These are phyloP conservation scores for Etia nguti DNA, from an alignment of 2,113 vertebrate genomes.

Conservation along the genomic window DNA sequence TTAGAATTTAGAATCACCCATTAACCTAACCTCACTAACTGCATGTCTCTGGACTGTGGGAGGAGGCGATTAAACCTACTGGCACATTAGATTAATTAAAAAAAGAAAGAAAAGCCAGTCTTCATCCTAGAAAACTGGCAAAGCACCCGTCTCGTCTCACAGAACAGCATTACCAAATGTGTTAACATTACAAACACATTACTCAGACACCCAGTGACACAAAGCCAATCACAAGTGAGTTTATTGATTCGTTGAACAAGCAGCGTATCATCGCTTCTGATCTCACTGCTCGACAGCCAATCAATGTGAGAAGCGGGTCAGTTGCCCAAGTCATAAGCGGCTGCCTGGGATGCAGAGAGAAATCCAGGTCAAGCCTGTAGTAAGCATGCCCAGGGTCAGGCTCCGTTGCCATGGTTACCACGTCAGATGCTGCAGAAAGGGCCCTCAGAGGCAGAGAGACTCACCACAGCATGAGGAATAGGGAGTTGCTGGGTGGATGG, in stretches of 20 bases:
- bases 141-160: background rate
- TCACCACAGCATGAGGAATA: slow-evolving; percentile 63
- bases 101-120: background rate
- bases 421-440: slow-evolving; percentile 69
- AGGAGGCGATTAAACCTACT: background rate
- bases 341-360: slow-evolving; percentile 34
- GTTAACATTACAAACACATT: background rate
- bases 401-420: slow-evolving; percentile 69
- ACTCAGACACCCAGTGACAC: background rate
- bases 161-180: background rate
- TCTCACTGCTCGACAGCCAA: background rate
- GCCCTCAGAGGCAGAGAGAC: slow-evolving; percentile 60
- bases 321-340: slow-evolving; percentile 15
- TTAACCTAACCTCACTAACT: background rate
- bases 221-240: background rate
- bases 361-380: slow-evolving; percentile 75
- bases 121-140: background rate
- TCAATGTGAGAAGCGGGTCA: slow-evolving; percentile 59
- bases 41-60: background rate
- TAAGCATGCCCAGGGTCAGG: slow-evolving; percentile 62
- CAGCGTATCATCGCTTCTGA: background rate
- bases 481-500: slow-evolving; percentile 72
- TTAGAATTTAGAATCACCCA: background rate
- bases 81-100: background rate
- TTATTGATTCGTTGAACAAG: background rate